Evolutionary conservation across 2,113 vertebrate species (phyloP).

Genomic region (Megaceryle torquata): DNA sequence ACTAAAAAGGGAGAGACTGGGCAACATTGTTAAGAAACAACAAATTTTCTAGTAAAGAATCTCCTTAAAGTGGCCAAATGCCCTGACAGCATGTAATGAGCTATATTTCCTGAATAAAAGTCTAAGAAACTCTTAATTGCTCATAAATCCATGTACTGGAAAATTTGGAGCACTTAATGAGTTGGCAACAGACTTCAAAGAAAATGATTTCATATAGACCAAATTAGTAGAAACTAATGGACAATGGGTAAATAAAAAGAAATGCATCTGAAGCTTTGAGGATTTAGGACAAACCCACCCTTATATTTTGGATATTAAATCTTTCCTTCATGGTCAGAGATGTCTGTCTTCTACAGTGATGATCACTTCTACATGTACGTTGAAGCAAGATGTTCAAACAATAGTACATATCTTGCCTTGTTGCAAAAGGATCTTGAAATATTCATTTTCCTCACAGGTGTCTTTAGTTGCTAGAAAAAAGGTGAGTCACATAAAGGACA

Average conservation of each 20-base stretch:
- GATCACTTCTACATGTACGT: background rate
- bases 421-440: background rate
- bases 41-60: conserved; percentile 19
- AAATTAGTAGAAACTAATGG: background rate
- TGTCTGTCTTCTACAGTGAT: background rate
- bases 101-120: conserved; percentile 33
- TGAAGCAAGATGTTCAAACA: background rate
- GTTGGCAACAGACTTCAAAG: conserved; percentile 32
- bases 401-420: background rate
- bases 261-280: background rate
- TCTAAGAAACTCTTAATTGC: conserved; percentile 53
- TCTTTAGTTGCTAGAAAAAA: background rate
- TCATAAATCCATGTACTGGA: conserved; percentile 21
- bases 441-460: background rate
- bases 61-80: conserved; percentile 37
- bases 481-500: background rate
- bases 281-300: background rate
- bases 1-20: background rate
- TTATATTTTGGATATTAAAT: background rate
- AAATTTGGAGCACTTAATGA: conserved; percentile 48
- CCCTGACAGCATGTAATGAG: conserved; percentile 37
- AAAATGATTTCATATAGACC: background rate
- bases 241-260: background rate
- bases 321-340: background rate
- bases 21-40: conserved; percentile 30